These are phyloP conservation scores for Rafetus swinhoei DNA, from an alignment of 2,113 vertebrate species.

Conservation along the genomic window DNA sequence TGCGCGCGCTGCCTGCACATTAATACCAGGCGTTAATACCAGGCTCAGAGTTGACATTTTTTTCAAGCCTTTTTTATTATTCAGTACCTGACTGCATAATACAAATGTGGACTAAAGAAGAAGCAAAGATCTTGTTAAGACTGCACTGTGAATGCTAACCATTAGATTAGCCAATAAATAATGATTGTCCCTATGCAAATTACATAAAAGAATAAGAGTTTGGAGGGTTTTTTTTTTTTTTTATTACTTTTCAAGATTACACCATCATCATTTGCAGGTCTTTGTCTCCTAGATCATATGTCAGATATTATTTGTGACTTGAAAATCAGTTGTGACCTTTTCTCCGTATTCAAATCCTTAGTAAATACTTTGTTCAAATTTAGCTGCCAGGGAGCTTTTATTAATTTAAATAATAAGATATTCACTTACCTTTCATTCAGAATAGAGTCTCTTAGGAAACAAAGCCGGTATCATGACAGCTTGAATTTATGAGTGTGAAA, in stretches of 20 bases:
- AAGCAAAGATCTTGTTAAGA: not conserved
- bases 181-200: not conserved
- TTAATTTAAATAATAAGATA: slow-evolving; percentile 34
- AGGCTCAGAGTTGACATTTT: not conserved
- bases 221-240: not conserved
- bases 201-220: not conserved
- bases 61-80: not conserved
- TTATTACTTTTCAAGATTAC: not conserved
- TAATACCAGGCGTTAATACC: no score
- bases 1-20: no score
- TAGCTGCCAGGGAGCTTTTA: slow-evolving; percentile 23
- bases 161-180: not conserved
- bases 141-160: not conserved
- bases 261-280: not conserved
- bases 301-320: not conserved
- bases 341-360: slow-evolving; percentile 3
- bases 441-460: not conserved
- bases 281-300: not conserved
- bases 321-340: slow-evolving; percentile 27
- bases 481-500: slow-evolving; percentile 2
- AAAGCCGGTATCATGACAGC: not conserved
- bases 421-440: not conserved
- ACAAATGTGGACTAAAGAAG: not conserved
- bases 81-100: not conserved
- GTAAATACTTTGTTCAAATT: slow-evolving; percentile 48